Evolutionary conservation across 2,888 invertebrate genomes (phyloP), one percentile per base, ranked within the genome.

Genomic region (Magallana nippona): DNA sequence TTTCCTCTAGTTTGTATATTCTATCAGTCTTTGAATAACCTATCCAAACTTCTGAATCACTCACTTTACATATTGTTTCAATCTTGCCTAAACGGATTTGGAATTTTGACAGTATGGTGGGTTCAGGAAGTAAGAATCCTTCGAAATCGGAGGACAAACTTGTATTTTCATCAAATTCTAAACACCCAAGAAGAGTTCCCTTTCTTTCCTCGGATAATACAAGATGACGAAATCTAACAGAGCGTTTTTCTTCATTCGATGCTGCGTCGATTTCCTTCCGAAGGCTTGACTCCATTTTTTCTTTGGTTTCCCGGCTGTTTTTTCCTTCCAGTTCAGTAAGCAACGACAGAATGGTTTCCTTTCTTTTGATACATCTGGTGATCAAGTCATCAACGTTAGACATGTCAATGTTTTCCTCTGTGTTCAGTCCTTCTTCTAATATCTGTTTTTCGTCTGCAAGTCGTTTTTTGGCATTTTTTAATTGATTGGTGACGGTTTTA

Each of bases 21-120:
- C 22, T 82, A 55, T 82, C 55, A 10, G 58, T 63, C 15, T 71
- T 82, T n/a, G 82, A 82, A 55, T 71, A 82, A 55, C 82, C 71
- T 15, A 71, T 55, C 82, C 82, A 82, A 27, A 56, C 82, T 8
- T 60, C 44, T 15, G 44, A 19, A n/a, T 44, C 55, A 22, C n/a
- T 55, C 10, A 63, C 15, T 17, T 19, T 60, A 27, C 82, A 82
- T 11, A 82, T 55, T 13, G 82, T 22, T 82, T 82, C 82, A 3
- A 82, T 71, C 56, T 82, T 82, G 3, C 44, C 15, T 22, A 71
- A 71, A 55, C 63, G 44, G 44, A 71, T 82, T 82, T 82, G 82
- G 56, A 55, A 82, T 82, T 55, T 44, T 19, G 82, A 82, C 44
- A 82, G 15, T 8, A 82, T 27, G 17, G 11, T 11, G n/a, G 56